phyloP scores from a whole-genome alignment of 2,888 invertebrate genomes.

The Eupithecia inturbata region DNA sequence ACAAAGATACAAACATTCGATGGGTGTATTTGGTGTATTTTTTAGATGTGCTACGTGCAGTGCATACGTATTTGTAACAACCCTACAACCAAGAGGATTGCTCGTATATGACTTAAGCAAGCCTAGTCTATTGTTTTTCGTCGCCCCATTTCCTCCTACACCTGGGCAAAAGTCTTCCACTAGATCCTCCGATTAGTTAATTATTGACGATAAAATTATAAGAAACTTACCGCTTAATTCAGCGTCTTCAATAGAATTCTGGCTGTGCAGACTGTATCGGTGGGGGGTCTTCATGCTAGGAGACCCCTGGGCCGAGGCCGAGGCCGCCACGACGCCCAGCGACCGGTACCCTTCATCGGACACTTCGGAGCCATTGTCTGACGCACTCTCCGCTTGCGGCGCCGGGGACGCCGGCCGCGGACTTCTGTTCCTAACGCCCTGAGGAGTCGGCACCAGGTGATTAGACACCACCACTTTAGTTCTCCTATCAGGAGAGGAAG shows the following conservation, averaged over 20 bases:
- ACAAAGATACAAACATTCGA: background rate
- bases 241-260: slow-evolving; percentile 89
- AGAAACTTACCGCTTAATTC: slow-evolving; percentile 86
- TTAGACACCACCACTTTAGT: slow-evolving; percentile 69
- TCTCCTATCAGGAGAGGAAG: slow-evolving; percentile 75
- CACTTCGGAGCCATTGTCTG: slow-evolving; percentile 92
- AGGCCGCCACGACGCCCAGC: slow-evolving; percentile 86
- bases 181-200: background rate
- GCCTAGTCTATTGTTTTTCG: background rate
- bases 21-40: background rate
- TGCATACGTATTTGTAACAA: background rate
- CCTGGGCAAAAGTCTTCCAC: background rate
- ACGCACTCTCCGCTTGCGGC: slow-evolving; percentile 84
- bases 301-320: slow-evolving; percentile 78
- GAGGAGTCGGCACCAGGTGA: slow-evolving; percentile 81
- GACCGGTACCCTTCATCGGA: slow-evolving; percentile 94
- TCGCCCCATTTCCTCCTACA: background rate
- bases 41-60: background rate
- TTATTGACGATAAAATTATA: background rate
- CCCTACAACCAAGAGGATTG: background rate
- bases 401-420: slow-evolving; percentile 84
- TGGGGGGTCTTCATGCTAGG: slow-evolving; percentile 83
- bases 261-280: slow-evolving; percentile 88
- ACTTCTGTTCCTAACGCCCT: slow-evolving; percentile 72
- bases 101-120: background rate